Conservation (phyloP, 2,888 invertebrate genomes). For the Rhamnusium bicolor region DNA sequence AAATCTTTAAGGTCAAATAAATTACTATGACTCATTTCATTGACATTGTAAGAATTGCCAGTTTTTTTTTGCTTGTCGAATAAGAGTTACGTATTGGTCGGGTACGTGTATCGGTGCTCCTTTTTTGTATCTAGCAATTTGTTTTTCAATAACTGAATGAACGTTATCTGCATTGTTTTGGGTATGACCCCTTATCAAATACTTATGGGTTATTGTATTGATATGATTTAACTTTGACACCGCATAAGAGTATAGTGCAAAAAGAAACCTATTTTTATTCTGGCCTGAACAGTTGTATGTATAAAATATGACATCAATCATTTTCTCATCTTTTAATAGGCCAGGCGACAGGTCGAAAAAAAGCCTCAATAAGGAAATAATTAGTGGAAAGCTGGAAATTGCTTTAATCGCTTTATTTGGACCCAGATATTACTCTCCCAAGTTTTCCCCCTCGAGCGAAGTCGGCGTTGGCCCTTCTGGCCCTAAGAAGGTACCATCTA, state of each 20-base stretch:
- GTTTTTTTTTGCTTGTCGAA: constrained; percentile 12
- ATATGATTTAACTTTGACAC: not conserved
- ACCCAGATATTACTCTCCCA: too few relatives aligned
- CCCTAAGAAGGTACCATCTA: too few relatives aligned
- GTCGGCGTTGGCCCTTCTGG: too few relatives aligned
- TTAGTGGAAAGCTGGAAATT: too few relatives aligned
- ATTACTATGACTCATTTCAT: constrained; percentile 30
- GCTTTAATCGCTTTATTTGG: too few relatives aligned
- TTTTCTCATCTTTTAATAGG: not conserved
- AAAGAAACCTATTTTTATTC: constrained; percentile 11
- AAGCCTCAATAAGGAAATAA: too few relatives aligned
- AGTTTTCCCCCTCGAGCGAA: too few relatives aligned
- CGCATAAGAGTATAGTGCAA: constrained; percentile 4
- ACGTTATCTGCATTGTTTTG: constrained; percentile 17
- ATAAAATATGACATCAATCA: constrained; percentile 22
- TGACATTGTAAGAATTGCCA: constrained; percentile 26
- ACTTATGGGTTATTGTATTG: constrained; percentile 12
- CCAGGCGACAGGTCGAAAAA: too few relatives aligned
- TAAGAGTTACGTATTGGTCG: constrained; percentile 5
- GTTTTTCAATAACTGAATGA: constrained; percentile 8
- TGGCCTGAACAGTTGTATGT: constrained; percentile 20
- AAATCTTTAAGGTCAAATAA: constrained; percentile 38
- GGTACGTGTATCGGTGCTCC: not conserved
- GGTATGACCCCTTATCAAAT: constrained; percentile 11
- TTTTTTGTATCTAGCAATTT: constrained; percentile 1